Evolutionary conservation across 2,888 invertebrate genomes (phyloP).

Genomic region (Stictocephala bisonia): DNA sequence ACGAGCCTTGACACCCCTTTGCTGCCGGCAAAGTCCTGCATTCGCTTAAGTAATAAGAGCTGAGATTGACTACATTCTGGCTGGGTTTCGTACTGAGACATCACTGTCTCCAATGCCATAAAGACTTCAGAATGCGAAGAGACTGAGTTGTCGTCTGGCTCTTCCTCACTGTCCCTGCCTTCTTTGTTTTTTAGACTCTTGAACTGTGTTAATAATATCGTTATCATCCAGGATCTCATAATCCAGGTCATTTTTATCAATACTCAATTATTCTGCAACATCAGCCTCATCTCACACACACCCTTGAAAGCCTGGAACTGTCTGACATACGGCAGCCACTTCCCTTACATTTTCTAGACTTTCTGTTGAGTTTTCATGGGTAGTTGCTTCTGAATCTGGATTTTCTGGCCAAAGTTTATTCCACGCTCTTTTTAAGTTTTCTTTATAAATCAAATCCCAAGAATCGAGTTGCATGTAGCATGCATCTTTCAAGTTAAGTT

Average conservation of each 20-base stretch:
- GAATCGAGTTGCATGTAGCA: no score
- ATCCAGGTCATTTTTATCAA: slow-evolving; percentile 45
- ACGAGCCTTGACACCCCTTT: no score
- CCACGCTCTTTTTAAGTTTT: background rate
- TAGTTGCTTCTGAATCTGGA: no score
- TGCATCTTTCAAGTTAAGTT: no score
- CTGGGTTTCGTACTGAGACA: background rate
- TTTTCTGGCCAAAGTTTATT: slow-evolving; percentile 29
- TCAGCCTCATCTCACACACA: slow-evolving; percentile 41
- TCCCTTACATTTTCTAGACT: no score
- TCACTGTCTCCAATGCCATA: slow-evolving; percentile 46
- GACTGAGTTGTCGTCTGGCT: slow-evolving; percentile 16
- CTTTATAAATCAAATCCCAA: no score
- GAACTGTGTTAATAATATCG: slow-evolving; percentile 48
- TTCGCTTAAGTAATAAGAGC: background rate
- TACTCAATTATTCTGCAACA: slow-evolving; percentile 45
- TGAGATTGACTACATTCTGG: background rate
- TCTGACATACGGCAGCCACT: background rate
- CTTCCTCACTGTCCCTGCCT: slow-evolving; percentile 45
- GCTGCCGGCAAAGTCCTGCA: background rate
- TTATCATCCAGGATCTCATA: slow-evolving; percentile 45
- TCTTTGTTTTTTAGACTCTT: slow-evolving; percentile 45
- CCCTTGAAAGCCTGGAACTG: slow-evolving; percentile 44
- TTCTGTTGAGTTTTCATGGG: no score
- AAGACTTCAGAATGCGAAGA: slow-evolving; percentile 40